A percentile compares a stretch with the other conserved stretches of the same genome.
phyloP scores from a whole-genome alignment of 2,113 vertebrate species.

The Takifugu bimaculatus region DNA sequence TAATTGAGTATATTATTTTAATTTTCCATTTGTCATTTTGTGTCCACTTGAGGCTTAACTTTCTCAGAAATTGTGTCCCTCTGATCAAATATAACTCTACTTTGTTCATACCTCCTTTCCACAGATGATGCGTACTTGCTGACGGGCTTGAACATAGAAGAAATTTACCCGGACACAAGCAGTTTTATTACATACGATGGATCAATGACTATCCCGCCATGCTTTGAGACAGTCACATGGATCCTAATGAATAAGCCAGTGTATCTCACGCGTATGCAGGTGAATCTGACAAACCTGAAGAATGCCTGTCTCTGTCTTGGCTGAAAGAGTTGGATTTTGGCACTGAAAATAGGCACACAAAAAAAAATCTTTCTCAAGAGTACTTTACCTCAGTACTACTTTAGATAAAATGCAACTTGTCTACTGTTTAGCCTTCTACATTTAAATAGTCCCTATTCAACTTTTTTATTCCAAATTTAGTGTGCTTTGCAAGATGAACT shows the following conservation, averaged over 20 bases:
- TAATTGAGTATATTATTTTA: too few relatives aligned
- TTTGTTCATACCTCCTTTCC: background rate
- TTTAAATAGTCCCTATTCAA: too few relatives aligned
- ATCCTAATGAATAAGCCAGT: constrained; percentile 99
- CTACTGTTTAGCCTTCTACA: too few relatives aligned
- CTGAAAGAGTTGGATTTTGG: too few relatives aligned
- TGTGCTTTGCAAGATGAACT: background rate
- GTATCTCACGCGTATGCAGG: constrained; percentile 99
- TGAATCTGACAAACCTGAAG: constrained; percentile 53
- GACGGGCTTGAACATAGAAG: constrained; percentile 93
- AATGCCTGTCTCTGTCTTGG: too few relatives aligned
- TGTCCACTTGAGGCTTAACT: too few relatives aligned
- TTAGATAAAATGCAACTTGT: too few relatives aligned
- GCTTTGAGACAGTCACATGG: constrained; percentile 96
- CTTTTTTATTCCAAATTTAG: too few relatives aligned
- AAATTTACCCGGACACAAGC: constrained; percentile 93
- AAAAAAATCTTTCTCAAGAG: too few relatives aligned
- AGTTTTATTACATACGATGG: constrained; percentile 98
- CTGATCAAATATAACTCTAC: background rate
- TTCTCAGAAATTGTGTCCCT: background rate
- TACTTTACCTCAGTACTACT: too few relatives aligned
- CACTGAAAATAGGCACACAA: too few relatives aligned
- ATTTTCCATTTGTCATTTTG: too few relatives aligned
- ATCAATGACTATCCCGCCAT: constrained; percentile 97
- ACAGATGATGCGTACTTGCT: constrained; percentile 97